phyloP scores from a whole-genome alignment of 2,888 invertebrate genomes.

The Chrysolina oricalcia region DNA sequence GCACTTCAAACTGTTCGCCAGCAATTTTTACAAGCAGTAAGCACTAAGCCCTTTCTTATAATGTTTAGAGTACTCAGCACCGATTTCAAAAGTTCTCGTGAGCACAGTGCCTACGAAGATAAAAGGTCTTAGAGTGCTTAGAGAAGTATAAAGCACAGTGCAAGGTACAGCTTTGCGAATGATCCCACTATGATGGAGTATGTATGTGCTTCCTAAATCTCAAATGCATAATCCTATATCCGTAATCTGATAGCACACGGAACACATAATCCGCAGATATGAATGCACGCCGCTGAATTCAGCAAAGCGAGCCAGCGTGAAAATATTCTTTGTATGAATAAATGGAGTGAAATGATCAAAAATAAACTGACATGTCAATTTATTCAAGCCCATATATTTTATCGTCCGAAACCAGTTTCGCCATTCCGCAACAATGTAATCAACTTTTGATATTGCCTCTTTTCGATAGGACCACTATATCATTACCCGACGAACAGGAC shows the following conservation, averaged over 20 bases:
- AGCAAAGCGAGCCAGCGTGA: background rate
- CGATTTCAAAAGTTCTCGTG: too few species aligned
- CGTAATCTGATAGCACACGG: background rate
- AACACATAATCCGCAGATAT: background rate
- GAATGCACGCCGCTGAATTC: background rate
- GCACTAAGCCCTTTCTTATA: too few species aligned
- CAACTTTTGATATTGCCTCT: conserved; percentile 33
- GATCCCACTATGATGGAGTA: too few species aligned
- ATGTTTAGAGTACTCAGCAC: too few species aligned
- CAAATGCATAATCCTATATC: too few species aligned
- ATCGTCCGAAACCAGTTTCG: conserved; percentile 16
- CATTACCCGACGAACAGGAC: conserved; percentile 28
- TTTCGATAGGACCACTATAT: conserved; percentile 30
- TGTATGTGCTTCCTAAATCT: too few species aligned
- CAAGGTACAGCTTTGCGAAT: too few species aligned
- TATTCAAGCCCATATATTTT: conserved; percentile 34
- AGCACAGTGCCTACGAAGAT: too few species aligned
- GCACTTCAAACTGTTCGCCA: too few species aligned
- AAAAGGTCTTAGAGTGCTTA: too few species aligned
- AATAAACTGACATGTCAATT: conserved; percentile 43
- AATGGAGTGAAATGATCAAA: conserved; percentile 30
- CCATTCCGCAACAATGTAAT: conserved; percentile 27
- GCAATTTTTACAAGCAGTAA: too few species aligned
- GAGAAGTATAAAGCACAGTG: too few species aligned
- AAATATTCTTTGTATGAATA: conserved; percentile 23